A percentile compares a stretch with the other conserved stretches of the same genome.
Evolutionary conservation across 35 echinoderm and acorn worm genomes (phyloP).

Genomic region (Eucidaris tribuloides): DNA sequence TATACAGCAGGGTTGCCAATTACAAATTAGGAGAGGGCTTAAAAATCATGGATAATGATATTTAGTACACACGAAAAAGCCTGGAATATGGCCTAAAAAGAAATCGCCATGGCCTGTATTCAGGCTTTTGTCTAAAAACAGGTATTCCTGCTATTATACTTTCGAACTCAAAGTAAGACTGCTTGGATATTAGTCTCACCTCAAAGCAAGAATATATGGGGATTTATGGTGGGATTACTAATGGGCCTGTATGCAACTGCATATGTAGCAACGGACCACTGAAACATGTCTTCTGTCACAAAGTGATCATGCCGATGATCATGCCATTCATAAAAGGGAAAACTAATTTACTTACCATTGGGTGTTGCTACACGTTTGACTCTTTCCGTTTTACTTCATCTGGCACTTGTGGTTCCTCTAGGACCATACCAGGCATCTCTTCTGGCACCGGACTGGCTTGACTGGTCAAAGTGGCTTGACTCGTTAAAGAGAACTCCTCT

Average conservation of each 20-base stretch:
- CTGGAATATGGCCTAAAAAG: too few species aligned
- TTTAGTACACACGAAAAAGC: too few species aligned
- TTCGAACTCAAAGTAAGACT: too few species aligned
- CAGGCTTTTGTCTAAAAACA: too few species aligned
- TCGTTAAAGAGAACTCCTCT: neutral
- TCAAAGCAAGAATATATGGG: neutral
- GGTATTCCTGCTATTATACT: too few species aligned
- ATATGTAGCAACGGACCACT: neutral
- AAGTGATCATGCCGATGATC: too few species aligned
- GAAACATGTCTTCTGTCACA: too few species aligned
- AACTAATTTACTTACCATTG: neutral
- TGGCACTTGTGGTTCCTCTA: constrained; percentile 5
- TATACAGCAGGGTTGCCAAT: too few species aligned
- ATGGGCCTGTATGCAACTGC: neutral
- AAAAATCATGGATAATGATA: too few species aligned
- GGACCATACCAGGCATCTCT: neutral
- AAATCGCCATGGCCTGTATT: too few species aligned
- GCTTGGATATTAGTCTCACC: neutral
- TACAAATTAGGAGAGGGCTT: too few species aligned
- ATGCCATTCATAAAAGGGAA: too few species aligned
- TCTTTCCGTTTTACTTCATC: neutral
- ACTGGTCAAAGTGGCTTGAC: constrained; percentile 5
- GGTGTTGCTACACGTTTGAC: constrained; percentile 14
- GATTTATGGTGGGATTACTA: neutral
- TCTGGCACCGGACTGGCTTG: constrained; percentile 3